A percentile compares a stretch with the other conserved stretches of the same genome.
These are phyloP conservation scores for Xenentodon cancila DNA, from an alignment of 2,797 vertebrate species.

Conservation along the genomic window DNA sequence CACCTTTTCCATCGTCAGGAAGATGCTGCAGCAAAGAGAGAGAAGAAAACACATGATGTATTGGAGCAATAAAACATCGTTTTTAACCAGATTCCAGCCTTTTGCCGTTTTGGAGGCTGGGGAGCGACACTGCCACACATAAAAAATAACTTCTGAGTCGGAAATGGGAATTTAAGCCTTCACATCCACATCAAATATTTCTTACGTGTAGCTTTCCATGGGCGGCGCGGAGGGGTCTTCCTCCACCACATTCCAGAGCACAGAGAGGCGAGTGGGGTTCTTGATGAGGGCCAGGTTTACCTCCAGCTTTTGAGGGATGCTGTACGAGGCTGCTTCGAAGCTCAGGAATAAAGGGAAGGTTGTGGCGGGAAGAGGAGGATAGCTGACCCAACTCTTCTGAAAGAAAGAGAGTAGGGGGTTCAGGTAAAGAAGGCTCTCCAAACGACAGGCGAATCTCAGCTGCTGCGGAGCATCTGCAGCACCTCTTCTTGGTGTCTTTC, in stretches of 20 bases:
- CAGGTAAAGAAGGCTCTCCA: background rate
- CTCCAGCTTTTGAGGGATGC: conserved; percentile 59
- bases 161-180: too few relatives aligned
- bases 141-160: too few relatives aligned
- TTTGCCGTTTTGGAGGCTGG: too few relatives aligned
- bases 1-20: conserved; percentile 51
- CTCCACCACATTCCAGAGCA: conserved; percentile 68
- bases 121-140: too few relatives aligned
- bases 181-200: background rate
- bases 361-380: conserved; percentile 66
- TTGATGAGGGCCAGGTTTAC: conserved; percentile 71
- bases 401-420: background rate
- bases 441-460: background rate
- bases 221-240: conserved; percentile 53
- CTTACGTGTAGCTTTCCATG: conserved; percentile 77
- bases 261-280: conserved; percentile 61
- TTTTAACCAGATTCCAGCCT: too few relatives aligned
- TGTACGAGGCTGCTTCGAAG: conserved; percentile 54
- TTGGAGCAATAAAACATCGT: too few relatives aligned
- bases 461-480: background rate
- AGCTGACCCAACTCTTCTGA: conserved; percentile 22
- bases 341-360: conserved; percentile 54
- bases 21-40: conserved; percentile 49
- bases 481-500: conserved; percentile 21
- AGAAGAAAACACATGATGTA: background rate